These are phyloP conservation scores for Meloe dianella DNA, from an alignment of 2,888 invertebrate species.

Conservation along the genomic window DNA sequence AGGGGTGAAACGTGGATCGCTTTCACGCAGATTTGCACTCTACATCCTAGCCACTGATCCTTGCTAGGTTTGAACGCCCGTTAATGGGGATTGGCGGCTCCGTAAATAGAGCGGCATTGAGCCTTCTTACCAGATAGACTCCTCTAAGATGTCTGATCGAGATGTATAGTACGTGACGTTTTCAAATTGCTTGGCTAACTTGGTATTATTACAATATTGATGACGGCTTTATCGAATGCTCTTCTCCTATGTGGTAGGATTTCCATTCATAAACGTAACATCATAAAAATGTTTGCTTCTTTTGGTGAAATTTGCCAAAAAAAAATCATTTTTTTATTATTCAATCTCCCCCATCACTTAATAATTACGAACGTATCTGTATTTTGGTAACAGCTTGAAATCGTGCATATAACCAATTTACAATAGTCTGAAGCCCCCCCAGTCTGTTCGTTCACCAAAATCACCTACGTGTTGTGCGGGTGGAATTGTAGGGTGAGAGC, in stretches of 20 bases:
- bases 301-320: neutral
- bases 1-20: slow-evolving; percentile 50
- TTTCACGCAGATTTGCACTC: slow-evolving; percentile 58
- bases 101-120: slow-evolving; percentile 60
- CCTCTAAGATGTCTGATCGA: slow-evolving; percentile 33
- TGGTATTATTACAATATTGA: slow-evolving; percentile 19
- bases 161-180: slow-evolving; percentile 31
- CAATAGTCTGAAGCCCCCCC: slow-evolving; percentile 29
- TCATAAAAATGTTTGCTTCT: neutral
- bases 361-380: slow-evolving; percentile 1
- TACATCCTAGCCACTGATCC: slow-evolving; percentile 52
- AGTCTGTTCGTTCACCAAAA: slow-evolving; percentile 25
- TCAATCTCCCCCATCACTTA: neutral
- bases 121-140: slow-evolving; percentile 53
- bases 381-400: neutral
- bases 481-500: slow-evolving; percentile 37
- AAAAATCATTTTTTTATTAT: neutral
- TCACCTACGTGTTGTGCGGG: slow-evolving; percentile 47
- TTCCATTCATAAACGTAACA: neutral
- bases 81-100: slow-evolving; percentile 60
- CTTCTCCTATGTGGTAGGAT: neutral
- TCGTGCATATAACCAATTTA: slow-evolving; percentile 25
- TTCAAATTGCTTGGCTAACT: slow-evolving; percentile 22
- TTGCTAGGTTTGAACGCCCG: slow-evolving; percentile 52
- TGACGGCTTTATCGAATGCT: neutral